Conservation (phyloP, 92 coral and sea anemone species). For the Parazoanthus atlanticus region DNA sequence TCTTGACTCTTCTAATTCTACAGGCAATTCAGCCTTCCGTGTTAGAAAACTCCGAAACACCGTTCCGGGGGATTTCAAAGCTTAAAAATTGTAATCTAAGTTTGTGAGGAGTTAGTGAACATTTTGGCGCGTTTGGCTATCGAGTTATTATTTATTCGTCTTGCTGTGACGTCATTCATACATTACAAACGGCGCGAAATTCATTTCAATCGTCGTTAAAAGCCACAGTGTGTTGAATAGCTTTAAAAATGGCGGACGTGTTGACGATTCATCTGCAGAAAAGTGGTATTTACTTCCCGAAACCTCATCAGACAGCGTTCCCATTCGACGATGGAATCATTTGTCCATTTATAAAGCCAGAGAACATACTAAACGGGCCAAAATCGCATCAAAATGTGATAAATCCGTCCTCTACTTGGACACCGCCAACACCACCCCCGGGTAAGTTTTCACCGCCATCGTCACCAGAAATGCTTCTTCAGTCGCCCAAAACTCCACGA, state of each 20-base stretch:
- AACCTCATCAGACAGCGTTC: slow-evolving; percentile 75
- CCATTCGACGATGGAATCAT: slow-evolving; percentile 67
- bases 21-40: background rate
- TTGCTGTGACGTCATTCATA: slow-evolving; percentile 46
- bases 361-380: slow-evolving; percentile 51
- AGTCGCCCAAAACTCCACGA: slow-evolving; percentile 68
- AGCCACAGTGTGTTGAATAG: slow-evolving; percentile 23
- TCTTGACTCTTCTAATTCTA: background rate
- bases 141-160: slow-evolving; percentile 42
- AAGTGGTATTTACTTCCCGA: slow-evolving; percentile 87
- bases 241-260: slow-evolving; percentile 99
- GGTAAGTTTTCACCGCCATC: slow-evolving; percentile 77
- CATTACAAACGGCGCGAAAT: slow-evolving; percentile 87
- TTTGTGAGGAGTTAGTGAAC: background rate
- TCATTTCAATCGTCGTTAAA: slow-evolving; percentile 63
- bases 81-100: background rate
- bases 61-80: background rate
- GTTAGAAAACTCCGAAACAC: background rate
- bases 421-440: slow-evolving; percentile 89
- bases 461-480: slow-evolving; percentile 61
- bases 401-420: slow-evolving; percentile 90
- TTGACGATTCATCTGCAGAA: slow-evolving; percentile 85
- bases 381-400: slow-evolving; percentile 66
- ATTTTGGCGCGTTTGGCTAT: slow-evolving; percentile 46
- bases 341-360: slow-evolving; percentile 75